Evolutionary conservation across 2,888 invertebrate genomes (phyloP), one percentile per base, ranked within the genome.

Genomic region (Diloba caeruleocephala): DNA sequence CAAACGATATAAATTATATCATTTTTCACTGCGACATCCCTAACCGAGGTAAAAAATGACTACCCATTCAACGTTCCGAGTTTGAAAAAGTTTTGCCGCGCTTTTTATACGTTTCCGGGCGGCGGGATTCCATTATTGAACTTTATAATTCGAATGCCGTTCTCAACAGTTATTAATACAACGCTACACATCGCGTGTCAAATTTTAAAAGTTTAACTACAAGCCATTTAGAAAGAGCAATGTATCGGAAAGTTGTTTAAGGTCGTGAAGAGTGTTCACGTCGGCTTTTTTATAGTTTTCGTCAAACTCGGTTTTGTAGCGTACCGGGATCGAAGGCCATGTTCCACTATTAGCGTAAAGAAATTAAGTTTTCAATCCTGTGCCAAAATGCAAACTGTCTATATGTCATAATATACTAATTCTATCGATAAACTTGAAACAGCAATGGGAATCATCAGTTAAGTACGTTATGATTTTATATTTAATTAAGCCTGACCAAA

Each of bases 21-120:
- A 93, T 92, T 92, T 92, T 91, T 92, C 93, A 92, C 84, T 86
- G 88, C 87, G 92, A 92, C 92, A 91, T 85, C 90, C 88, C 89
- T 88, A 90, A 90, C 90, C 84, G 89, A 87, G 87, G 87, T 93
- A 92, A 93, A 92, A 93, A 92, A 93, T 93, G 90, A 89, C 85
- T 88, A 78, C 78, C 90, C 92, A 92, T 93, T 92, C 87, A 90
- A 62, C 71, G 87, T 87, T 87, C 83, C 71, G 83, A 86, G 85
- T 90, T 92, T 90, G 87, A 90, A 89, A 90, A 89, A 90, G 86
- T 89, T 92, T 92, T 87, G 91, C 92, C 92, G 92, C 92, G 89
- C 82, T 92, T 92, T 92, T 93, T 92, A 88, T 91, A 81, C 87
- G 89, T 92, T 93, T 93, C 92, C 92, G 92, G 71, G 82, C 89